Percentiles rank a stretch among this genome's conserved stretches.
Evolutionary conservation across 2,888 invertebrate genomes (phyloP).

Genomic region (Trichogramma evanescens): DNA sequence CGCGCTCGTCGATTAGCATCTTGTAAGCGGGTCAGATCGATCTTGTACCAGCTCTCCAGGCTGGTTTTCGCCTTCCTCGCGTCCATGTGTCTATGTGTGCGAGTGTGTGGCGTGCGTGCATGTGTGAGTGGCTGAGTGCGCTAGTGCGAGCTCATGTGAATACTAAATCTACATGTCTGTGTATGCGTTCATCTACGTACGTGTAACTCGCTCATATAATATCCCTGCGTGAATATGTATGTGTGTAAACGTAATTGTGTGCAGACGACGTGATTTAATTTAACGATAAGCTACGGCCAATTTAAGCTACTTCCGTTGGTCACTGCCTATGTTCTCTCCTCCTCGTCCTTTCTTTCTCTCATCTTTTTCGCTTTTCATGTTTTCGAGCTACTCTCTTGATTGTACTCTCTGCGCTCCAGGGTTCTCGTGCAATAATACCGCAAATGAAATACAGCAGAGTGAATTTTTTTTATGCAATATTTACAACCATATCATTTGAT

Average conservation of each 20-base stretch:
- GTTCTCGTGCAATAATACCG: too few relatives aligned
- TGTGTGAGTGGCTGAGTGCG: too few relatives aligned
- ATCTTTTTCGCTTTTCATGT: neutral
- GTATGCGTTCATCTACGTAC: too few relatives aligned
- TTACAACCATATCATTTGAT: too few relatives aligned
- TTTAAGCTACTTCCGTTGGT: conserved; percentile 14
- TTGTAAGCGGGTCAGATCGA: conserved; percentile 18
- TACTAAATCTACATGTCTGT: too few relatives aligned
- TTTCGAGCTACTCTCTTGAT: neutral
- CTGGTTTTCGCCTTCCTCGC: too few relatives aligned
- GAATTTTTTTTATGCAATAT: too few relatives aligned
- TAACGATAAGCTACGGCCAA: conserved; percentile 20
- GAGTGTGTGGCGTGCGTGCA: neutral
- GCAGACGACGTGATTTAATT: conserved; percentile 14
- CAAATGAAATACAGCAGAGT: too few relatives aligned
- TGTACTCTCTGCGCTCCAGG: too few relatives aligned
- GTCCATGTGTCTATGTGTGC: neutral
- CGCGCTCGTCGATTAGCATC: conserved; percentile 15
- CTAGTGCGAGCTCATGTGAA: too few relatives aligned
- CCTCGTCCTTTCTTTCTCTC: neutral
- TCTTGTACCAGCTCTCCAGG: neutral
- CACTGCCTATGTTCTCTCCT: neutral
- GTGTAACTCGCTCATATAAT: too few relatives aligned
- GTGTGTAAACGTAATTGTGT: neutral
- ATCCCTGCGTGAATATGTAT: neutral